Base-by-base conservation (phyloP, 2,888 invertebrate genomes). In the Galeruca laticollis region DNA sequence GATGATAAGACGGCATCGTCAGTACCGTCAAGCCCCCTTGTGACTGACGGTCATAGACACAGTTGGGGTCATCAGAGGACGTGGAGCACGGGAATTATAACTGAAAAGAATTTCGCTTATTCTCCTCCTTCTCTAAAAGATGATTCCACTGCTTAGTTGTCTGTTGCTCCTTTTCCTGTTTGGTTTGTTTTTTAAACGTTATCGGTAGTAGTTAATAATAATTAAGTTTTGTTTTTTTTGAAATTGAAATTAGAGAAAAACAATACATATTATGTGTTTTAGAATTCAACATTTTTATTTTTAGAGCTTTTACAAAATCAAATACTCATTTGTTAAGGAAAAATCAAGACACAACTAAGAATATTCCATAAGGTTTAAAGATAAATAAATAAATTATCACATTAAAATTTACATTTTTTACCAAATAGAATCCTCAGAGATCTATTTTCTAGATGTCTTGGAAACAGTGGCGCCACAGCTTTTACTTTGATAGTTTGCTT, bases 31-130 rank as follows among this genome's bases (percentile, higher is more conserved):
- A 80, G 82, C 80, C 78, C 82, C 78, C 75, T 82, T 79, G 64
- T 83, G 81, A 20, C 66, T 8, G 68, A 72, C 31, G 60, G 67
- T 40, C 70, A 73, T 31, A 75, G 78, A 31, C 73, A 80, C 33
- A 78, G 78, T 67, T 85, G 84, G 84, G 85, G 82, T n/a, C 83
- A 83, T 71, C 80, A 82, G 40, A 79, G 85, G 64, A 82, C 84
- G 6, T 85, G 84, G 84, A 85, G 84, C 74, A 83, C 83, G n/a
- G 80, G 83, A 66, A 73, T 81, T 52, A 71, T 81, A 43, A 61
- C 75, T 20, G 71, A 70, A 21, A 72, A 68, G 51, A 75, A 72
- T 63, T 68, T 73, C 59, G 74, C 75, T 74, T 76, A 73, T 69
- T 67, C 66, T 68, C 68, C 73, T 52, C 66, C 56, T 15, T 71